Conservation (phyloP, 1,140 invertebrate genomes). For the Ephestia elutella region DNA sequence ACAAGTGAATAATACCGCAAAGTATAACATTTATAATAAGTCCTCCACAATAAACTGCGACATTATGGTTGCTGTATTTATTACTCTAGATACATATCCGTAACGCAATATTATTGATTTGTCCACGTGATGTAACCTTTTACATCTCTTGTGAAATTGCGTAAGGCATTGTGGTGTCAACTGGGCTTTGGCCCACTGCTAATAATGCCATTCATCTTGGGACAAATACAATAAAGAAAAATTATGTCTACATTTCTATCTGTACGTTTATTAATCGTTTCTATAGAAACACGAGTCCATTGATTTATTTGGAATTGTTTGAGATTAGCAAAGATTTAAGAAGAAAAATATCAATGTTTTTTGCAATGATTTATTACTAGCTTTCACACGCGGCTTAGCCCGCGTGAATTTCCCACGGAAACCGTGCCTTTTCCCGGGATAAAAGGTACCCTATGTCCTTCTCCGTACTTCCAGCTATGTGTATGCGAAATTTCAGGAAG, state of each 20-base stretch:
- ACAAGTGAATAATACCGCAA: background rate
- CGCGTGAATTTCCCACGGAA: too few species aligned
- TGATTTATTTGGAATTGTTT: background rate
- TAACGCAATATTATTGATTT: background rate
- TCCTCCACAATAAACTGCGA: too few species aligned
- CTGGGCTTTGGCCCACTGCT: background rate
- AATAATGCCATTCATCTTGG: background rate
- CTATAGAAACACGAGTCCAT: background rate
- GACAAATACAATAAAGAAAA: background rate
- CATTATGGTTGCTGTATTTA: background rate
- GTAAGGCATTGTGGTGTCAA: background rate
- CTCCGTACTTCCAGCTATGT: too few species aligned
- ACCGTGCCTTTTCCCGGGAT: too few species aligned
- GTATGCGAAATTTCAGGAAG: too few species aligned
- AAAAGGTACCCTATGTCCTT: too few species aligned
- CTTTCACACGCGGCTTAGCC: too few species aligned
- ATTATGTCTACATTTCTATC: background rate
- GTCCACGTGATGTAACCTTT: background rate
- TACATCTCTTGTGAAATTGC: background rate
- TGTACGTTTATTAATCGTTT: background rate
- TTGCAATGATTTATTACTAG: too few species aligned
- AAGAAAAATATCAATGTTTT: too few species aligned
- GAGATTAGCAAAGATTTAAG: too few species aligned
- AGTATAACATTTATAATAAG: background rate
- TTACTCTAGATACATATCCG: slow-evolving; percentile 4